Evolutionary conservation across 1,140 invertebrate genomes (phyloP).

Genomic region (Drosophila bocqueti): DNA sequence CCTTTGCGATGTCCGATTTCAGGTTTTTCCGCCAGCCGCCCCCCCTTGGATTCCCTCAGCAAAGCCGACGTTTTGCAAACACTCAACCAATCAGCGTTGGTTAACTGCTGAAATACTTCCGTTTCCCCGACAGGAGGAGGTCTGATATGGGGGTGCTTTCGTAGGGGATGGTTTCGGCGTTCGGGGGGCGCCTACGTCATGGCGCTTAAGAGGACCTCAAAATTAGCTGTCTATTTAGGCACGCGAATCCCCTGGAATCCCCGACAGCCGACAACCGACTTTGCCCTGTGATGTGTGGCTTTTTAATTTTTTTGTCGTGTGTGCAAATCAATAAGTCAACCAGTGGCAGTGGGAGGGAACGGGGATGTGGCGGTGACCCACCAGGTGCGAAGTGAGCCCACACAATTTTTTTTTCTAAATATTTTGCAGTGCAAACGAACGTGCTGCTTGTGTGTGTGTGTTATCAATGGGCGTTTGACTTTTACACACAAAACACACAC

Average conservation of each 20-base stretch:
- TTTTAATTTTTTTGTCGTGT: conserved; percentile 61
- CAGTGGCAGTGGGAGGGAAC: conserved; percentile 19
- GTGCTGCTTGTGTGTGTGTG: conserved; percentile 22
- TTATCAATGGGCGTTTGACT: conserved; percentile 79
- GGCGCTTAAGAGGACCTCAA: conserved; percentile 72
- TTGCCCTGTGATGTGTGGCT: conserved; percentile 58
- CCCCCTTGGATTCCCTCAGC: conserved; percentile 6
- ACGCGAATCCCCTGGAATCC: conserved; percentile 54
- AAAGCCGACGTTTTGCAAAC: conserved; percentile 66
- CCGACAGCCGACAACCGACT: conserved; percentile 8
- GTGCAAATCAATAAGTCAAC: conserved; percentile 80
- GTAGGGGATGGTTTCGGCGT: background rate
- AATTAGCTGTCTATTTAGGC: conserved; percentile 83
- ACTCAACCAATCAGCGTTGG: conserved; percentile 82
- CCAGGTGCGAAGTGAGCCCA: conserved; percentile 42
- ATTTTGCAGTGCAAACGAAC: conserved; percentile 71
- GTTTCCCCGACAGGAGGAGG: conserved; percentile 54
- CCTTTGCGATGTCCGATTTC: conserved; percentile 31
- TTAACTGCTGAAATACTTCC: conserved; percentile 82
- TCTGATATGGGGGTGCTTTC: conserved; percentile 18
- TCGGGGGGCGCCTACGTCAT: conserved; percentile 63
- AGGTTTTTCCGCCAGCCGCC: conserved; percentile 32
- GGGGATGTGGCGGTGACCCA: conserved; percentile 15
- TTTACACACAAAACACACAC: conserved; percentile 64
- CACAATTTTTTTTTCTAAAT: conserved; percentile 70